Evolutionary conservation across 2,888 invertebrate species (phyloP).

Genomic region (Pyrocoelia pectoralis): DNA sequence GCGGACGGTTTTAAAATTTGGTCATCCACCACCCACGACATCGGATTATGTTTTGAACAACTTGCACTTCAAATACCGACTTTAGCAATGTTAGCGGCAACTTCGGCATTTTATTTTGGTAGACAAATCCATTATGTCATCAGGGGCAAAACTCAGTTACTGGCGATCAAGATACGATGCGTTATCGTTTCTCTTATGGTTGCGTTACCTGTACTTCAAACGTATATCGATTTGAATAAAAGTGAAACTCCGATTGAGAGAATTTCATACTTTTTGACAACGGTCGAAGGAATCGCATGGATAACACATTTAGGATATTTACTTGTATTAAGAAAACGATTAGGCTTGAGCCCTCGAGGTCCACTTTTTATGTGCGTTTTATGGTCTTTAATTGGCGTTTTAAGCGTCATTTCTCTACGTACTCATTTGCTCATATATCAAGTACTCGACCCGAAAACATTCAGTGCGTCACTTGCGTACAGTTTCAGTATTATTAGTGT

Average conservation of each 20-base stretch:
- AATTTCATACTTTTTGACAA: conserved; percentile 75
- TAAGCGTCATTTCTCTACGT: conserved; percentile 74
- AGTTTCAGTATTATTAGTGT: conserved; percentile 70
- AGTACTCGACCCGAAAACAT: conserved; percentile 44
- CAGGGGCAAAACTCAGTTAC: conserved; percentile 69
- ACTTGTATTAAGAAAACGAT: conserved; percentile 70
- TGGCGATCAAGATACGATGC: conserved; percentile 71
- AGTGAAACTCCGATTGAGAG: conserved; percentile 64
- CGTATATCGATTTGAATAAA: conserved; percentile 70
- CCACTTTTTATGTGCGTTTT: conserved; percentile 72
- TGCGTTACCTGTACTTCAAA: conserved; percentile 72
- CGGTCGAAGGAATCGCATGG: conserved; percentile 81
- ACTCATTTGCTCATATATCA: conserved; percentile 66
- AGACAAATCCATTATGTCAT: conserved; percentile 69
- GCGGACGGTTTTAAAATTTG: conserved; percentile 75
- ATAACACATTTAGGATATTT: conserved; percentile 80
- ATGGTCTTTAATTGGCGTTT: conserved; percentile 73
- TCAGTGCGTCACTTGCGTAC: conserved; percentile 59
- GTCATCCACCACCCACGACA: conserved; percentile 74
- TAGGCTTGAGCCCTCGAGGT: conserved; percentile 76
- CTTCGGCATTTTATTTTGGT: conserved; percentile 85
- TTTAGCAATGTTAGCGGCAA: conserved; percentile 74
- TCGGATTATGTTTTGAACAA: conserved; percentile 87
- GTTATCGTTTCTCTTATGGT: conserved; percentile 69
- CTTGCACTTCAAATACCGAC: conserved; percentile 80